Percentiles rank a stretch among this genome's conserved stretches.
These are phyloP conservation scores for Pseudocheirus occidentalis DNA, from an alignment of 2,797 vertebrate species.

Conservation along the genomic window DNA sequence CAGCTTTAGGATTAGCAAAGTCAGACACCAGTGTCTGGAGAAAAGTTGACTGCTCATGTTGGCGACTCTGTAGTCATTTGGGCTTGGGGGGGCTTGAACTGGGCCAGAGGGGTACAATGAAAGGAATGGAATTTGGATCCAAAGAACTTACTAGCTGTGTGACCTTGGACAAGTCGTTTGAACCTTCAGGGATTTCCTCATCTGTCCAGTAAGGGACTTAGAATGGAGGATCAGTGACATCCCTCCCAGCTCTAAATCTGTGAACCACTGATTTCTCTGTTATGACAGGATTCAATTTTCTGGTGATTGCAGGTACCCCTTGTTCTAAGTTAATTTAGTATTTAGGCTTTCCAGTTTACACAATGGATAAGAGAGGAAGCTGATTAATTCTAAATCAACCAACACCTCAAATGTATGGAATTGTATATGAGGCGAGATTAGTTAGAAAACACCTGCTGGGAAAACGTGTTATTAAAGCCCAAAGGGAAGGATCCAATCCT, in stretches of 20 bases:
- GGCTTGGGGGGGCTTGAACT: constrained; percentile 40
- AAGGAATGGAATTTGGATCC: background rate
- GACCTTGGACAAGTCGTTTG: background rate
- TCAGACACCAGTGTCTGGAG: constrained; percentile 40
- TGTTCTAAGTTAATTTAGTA: constrained; percentile 64
- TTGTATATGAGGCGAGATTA: background rate
- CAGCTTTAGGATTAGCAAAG: constrained; percentile 57
- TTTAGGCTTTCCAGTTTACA: constrained; percentile 46
- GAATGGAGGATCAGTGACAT: background rate
- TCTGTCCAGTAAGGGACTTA: background rate
- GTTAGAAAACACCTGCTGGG: background rate
- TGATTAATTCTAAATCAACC: constrained; percentile 57
- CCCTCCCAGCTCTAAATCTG: background rate
- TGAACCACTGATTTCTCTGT: constrained; percentile 26
- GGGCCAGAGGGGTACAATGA: constrained; percentile 1
- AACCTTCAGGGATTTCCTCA: background rate
- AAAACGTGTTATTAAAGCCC: background rate
- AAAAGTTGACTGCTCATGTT: constrained; percentile 56
- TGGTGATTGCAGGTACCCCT: constrained; percentile 34
- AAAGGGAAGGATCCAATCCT: background rate
- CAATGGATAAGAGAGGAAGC: constrained; percentile 25
- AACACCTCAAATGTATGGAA: constrained; percentile 29
- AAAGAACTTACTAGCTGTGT: background rate
- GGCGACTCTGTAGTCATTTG: constrained; percentile 50
- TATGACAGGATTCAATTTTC: constrained; percentile 50